Evolutionary conservation across 2,113 vertebrate species (phyloP), one percentile per base, ranked within the genome.

Genomic region (Bombycilla garrulus): DNA sequence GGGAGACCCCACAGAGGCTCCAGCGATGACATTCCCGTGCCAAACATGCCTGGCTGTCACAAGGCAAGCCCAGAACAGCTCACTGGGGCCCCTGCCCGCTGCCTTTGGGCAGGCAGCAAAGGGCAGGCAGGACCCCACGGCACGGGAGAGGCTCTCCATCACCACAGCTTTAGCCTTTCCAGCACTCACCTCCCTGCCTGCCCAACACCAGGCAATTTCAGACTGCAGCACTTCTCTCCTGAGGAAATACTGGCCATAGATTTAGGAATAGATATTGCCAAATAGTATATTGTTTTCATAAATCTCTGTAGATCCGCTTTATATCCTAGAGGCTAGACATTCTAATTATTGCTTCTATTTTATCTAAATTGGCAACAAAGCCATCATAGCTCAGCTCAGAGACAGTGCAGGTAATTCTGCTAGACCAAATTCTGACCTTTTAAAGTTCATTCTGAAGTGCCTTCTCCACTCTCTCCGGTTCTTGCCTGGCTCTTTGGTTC

Each of bases 311-410:
- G 96, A 94, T 93, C 87, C 0, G 35, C 92, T 96, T 86, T 94
- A 94, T 94, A 97, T 95, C 93, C 92, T 95, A 65, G 82, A 88
- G 95, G 88, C 93, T 90, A 91, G 95, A 95, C 96, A 96, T 95
- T 95, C 95, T 95, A 96, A 95, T 95, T 96, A 95, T 96, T 96
- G 94, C 95, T 95, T 96, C 95, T 96, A 83, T 96, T 97, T 96
- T 97, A 95, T 96, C 94, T 97, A 95, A 97, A 97, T 96, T 96
- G 95, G 94, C 93, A 97, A 95, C 93, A 92, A 95, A 96, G 79
- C 93, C 79, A 86, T 97, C 51, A 23, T 58, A 90, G 87, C 96
- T 97, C 94, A 90, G 92, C 94, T 96, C 85, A 62, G 67, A 96
- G 93, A 78, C 54, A 31, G 92, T 90, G 44, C 93, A 96, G 96